Base-by-base conservation (phyloP, 1,140 invertebrate species). In the Pseudomyrmex pallidus region DNA sequence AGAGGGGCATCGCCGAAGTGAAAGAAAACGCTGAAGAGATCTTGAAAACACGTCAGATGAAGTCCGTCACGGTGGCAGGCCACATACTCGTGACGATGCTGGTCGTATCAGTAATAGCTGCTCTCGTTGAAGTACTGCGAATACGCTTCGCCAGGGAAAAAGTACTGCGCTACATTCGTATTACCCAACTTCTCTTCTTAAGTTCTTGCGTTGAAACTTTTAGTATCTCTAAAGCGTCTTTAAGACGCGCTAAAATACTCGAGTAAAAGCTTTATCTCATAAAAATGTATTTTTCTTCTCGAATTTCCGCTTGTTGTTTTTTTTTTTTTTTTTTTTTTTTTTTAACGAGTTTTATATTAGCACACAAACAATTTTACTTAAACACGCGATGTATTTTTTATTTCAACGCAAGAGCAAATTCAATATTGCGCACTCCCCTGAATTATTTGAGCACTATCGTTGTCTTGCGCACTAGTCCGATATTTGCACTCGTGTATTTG, bases 51-150 rank as follows among this genome's bases (percentile, higher is more conserved):
- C 84, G 84, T 63, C 86, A 85, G 66, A 86, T 86, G 57, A 92
- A 92, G 83, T 91, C 89, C 2, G 78, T 91, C 61, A 87, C 88
- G 25, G 85, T 93, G 15, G 92, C 91, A 12, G 92, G 90, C 25
- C 91, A 92, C 59, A 92, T 93, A 74, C 87, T 93, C 9, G 90
- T 89, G 44, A 85, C 85, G 64, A 92, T 93, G 92, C 87, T 93
- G 35, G 78, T 91, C 50, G 87, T 92, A 77, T 93, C 91, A 48
- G 86, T 90, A 12, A 87, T 93, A n/a, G 90, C 90, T 22, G 92
- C 92, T 67, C 73, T 93, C 62, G 86, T 92, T 52, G 92, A 93
- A 86, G 91, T 92, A 50, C 54, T 93, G n/a, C 85, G 88, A 63
- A 91, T 91, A 82, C 90, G 91, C 61, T 90, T 93, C 82, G 88